Conservation (phyloP, 2,888 invertebrate species). For the Phyllotreta cruciferae region DNA sequence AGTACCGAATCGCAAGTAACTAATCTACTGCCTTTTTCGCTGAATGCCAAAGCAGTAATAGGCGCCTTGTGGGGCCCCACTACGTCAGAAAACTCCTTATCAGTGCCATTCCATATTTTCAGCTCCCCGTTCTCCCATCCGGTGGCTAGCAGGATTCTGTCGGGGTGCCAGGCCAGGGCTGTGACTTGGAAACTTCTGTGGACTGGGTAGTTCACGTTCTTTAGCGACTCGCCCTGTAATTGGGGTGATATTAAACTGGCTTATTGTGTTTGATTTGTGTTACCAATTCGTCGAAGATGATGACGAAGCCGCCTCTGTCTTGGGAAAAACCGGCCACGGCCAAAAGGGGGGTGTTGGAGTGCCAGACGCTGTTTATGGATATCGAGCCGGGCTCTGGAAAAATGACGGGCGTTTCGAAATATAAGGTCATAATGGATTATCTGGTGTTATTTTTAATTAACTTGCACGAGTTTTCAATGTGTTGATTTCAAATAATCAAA, state of each 20-base stretch:
- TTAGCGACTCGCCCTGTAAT: constrained; percentile 74
- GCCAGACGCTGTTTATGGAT: constrained; percentile 85
- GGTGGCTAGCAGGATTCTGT: constrained; percentile 78
- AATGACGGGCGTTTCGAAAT: constrained; percentile 84
- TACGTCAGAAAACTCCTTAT: constrained; percentile 69
- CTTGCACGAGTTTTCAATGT: too few relatives aligned
- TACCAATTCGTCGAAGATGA: constrained; percentile 87
- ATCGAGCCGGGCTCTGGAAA: constrained; percentile 78
- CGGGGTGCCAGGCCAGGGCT: constrained; percentile 89
- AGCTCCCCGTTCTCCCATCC: constrained; percentile 95
- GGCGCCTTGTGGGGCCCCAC: constrained; percentile 74
- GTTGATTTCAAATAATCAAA: too few relatives aligned
- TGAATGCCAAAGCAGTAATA: constrained; percentile 72
- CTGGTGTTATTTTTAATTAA: too few relatives aligned
- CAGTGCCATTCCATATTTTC: constrained; percentile 79
- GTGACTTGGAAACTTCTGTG: constrained; percentile 82
- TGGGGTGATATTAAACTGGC: constrained; percentile 4
- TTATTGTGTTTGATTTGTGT: constrained; percentile 35
- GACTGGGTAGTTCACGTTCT: constrained; percentile 78
- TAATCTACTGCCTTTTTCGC: constrained; percentile 82
- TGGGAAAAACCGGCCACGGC: constrained; percentile 89
- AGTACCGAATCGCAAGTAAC: constrained; percentile 86
- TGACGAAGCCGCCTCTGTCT: constrained; percentile 87
- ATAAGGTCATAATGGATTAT: constrained; percentile 71
- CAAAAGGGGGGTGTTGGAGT: constrained; percentile 77